phyloP scores from a whole-genome alignment of 1,140 invertebrate species.

The Anoplolepis gracilipes region DNA sequence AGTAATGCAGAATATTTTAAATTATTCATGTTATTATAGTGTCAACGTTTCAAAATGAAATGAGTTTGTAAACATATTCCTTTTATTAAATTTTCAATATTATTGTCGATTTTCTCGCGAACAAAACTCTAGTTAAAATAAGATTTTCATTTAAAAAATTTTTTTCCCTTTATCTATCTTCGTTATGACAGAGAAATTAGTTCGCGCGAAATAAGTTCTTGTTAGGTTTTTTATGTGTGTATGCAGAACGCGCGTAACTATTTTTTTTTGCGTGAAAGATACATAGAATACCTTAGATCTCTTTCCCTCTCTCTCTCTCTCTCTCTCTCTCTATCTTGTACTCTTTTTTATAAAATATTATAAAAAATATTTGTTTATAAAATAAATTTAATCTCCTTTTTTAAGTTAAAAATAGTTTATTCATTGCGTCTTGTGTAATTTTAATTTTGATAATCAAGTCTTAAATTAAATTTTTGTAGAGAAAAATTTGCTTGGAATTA shows the following conservation, averaged over 20 bases:
- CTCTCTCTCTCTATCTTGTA: too few relatives aligned
- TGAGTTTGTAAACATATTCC: background rate
- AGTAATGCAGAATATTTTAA: background rate
- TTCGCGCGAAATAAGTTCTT: constrained; percentile 22
- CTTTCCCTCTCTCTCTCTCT: too few relatives aligned
- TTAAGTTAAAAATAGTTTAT: background rate
- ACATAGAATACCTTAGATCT: background rate
- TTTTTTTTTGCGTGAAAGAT: background rate
- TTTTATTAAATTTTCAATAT: background rate
- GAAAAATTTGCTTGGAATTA: constrained; percentile 9
- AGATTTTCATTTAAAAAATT: constrained; percentile 15
- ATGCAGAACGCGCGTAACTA: too few relatives aligned
- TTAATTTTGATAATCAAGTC: background rate
- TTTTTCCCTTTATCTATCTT: background rate
- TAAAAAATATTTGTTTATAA: background rate
- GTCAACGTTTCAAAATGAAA: constrained; percentile 24
- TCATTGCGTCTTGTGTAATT: background rate
- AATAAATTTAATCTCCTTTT: too few relatives aligned
- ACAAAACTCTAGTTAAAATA: constrained; percentile 3
- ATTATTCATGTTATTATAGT: background rate
- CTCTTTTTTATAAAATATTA: constrained; percentile 1
- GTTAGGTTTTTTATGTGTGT: constrained; percentile 3
- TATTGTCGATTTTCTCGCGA: constrained; percentile 25
- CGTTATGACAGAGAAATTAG: constrained; percentile 3
- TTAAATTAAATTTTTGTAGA: background rate